Evolutionary conservation across 2,113 vertebrate species (phyloP).

Genomic region (Pycnonotus jocosus): DNA sequence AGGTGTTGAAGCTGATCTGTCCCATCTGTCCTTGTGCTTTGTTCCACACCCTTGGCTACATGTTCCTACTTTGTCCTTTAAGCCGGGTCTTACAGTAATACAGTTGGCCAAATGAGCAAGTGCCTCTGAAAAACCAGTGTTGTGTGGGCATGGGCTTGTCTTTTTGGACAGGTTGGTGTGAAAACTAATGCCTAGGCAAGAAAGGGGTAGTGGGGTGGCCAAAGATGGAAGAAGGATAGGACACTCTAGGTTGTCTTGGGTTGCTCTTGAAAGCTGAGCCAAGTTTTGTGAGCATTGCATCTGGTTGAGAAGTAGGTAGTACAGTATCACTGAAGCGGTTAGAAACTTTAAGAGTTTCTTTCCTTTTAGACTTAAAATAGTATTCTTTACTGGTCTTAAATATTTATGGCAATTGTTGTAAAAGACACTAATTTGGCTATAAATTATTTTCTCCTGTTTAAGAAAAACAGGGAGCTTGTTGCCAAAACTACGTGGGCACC

Average conservation of each 20-base stretch:
- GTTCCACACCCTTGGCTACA: not conserved
- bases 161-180: not conserved
- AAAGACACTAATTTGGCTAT: not conserved
- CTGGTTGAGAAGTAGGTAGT: not conserved
- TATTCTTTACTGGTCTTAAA: not conserved
- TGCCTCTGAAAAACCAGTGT: not conserved
- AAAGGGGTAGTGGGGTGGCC: not conserved
- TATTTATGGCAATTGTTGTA: not conserved
- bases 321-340: not conserved
- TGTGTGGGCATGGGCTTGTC: not conserved
- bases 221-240: not conserved
- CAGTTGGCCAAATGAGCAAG: not conserved
- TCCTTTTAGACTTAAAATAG: not conserved
- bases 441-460: not conserved
- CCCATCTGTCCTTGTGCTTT: not conserved
- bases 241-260: not conserved
- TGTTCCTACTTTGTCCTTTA: not conserved
- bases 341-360: not conserved
- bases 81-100: not conserved
- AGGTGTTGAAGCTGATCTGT: not conserved
- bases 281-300: not conserved
- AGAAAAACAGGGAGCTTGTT: not conserved
- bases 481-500: not conserved
- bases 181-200: rapidly evolving
- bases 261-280: not conserved